Evolutionary conservation across 2,113 vertebrate genomes (phyloP).

Genomic region (Corydoras maculifer): DNA sequence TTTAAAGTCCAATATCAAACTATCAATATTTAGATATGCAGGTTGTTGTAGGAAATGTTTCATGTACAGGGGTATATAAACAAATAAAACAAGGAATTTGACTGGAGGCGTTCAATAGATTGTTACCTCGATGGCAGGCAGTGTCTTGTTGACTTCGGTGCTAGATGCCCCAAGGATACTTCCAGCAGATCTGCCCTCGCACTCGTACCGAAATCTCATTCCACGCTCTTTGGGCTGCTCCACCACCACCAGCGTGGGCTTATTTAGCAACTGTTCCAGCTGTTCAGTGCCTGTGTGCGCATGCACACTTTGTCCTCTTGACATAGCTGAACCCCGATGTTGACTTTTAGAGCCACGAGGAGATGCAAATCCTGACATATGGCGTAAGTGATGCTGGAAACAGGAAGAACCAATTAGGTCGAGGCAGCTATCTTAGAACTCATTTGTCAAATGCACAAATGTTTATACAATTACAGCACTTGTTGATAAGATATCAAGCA

Average conservation of each 20-base stretch:
- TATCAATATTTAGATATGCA: no score
- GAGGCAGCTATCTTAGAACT: not conserved
- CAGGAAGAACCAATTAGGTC: not conserved
- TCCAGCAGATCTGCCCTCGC: constrained; percentile 82
- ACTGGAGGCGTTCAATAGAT: no score
- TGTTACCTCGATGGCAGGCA: constrained; percentile 76
- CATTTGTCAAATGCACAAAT: not conserved
- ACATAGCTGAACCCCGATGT: constrained; percentile 14
- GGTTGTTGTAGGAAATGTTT: no score
- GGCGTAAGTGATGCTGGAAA: not conserved
- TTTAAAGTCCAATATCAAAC: no score
- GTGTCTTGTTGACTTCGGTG: constrained; percentile 77
- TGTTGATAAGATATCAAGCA: not conserved
- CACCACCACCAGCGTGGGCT: constrained; percentile 68
- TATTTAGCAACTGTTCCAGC: constrained; percentile 59
- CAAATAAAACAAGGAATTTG: not conserved
- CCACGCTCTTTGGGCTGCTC: constrained; percentile 90
- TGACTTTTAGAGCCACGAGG: not conserved
- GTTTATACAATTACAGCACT: no score
- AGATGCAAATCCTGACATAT: not conserved
- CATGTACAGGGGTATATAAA: no score
- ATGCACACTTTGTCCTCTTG: not conserved
- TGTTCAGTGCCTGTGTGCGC: constrained; percentile 35
- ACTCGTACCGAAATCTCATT: constrained; percentile 91
- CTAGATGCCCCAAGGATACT: constrained; percentile 84